Percentiles rank a stretch among this genome's conserved stretches.
These are phyloP conservation scores for Pseudorhombus dupliciocellatus DNA, from an alignment of 2,113 vertebrate species.

Conservation along the genomic window DNA sequence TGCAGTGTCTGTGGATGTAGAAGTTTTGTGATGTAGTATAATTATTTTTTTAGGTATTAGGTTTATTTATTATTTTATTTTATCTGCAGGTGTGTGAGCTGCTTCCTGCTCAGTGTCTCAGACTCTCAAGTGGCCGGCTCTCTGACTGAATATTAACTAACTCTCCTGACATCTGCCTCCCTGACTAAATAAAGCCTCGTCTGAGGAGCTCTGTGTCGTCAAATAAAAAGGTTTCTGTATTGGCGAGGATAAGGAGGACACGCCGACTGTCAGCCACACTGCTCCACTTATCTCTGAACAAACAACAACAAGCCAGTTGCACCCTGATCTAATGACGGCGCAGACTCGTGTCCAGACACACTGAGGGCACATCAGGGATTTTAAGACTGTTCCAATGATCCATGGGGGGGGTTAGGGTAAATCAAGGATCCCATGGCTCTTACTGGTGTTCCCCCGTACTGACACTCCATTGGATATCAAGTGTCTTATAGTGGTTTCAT, in stretches of 20 bases:
- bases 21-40: neutral
- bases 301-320: constrained; percentile 11
- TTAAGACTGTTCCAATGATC: too few relatives aligned
- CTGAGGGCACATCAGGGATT: too few relatives aligned
- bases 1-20: neutral
- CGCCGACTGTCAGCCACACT: constrained; percentile 39
- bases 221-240: constrained; percentile 53
- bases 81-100: neutral
- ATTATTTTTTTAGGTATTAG: too few relatives aligned
- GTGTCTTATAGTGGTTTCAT: too few relatives aligned
- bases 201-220: constrained; percentile 36
- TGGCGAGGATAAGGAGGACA: neutral
- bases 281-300: constrained; percentile 56
- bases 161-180: constrained; percentile 35
- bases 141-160: constrained; percentile 50
- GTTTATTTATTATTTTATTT: too few relatives aligned
- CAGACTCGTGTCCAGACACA: neutral
- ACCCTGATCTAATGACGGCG: constrained; percentile 19
- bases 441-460: too few relatives aligned
- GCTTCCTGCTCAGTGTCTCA: constrained; percentile 14
- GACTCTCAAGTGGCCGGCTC: neutral
- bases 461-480: too few relatives aligned
- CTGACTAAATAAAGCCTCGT: constrained; percentile 53
- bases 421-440: too few relatives aligned
- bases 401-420: too few relatives aligned